Conservation (phyloP, 2,797 vertebrate species). For the Fistularia commersonii region DNA sequence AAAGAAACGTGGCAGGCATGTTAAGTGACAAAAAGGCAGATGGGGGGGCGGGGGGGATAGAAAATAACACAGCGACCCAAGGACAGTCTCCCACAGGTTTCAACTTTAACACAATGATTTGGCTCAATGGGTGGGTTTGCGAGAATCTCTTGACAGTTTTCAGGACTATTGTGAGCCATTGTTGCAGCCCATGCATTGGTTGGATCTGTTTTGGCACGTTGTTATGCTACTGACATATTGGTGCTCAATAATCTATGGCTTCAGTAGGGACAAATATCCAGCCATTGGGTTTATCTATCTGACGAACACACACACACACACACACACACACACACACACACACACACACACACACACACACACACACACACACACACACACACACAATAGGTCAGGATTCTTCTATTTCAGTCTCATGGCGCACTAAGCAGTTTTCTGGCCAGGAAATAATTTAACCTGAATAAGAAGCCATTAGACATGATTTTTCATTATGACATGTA, state of each 20-base stretch:
- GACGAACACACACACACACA: background rate
- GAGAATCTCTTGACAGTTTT: slow-evolving; percentile 1
- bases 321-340: slow-evolving; percentile 9
- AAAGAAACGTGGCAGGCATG: background rate
- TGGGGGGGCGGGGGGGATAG: too few species aligned
- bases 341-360: slow-evolving; percentile 10
- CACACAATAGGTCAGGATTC: too few species aligned
- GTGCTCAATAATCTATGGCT: background rate
- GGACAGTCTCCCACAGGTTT: background rate
- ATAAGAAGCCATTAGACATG: background rate
- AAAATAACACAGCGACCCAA: too few species aligned
- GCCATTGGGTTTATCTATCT: background rate
- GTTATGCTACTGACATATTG: background rate
- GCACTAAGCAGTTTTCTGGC: slow-evolving; percentile 1
- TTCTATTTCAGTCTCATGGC: too few species aligned
- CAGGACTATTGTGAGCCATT: background rate
- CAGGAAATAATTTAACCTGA: slow-evolving; percentile 1
- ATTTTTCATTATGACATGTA: background rate
- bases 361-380: background rate
- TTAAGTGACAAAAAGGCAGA: background rate
- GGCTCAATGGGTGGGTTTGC: slow-evolving; percentile 1
- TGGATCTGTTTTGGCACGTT: background rate
- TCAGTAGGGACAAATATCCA: background rate
- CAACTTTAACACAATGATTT: background rate
- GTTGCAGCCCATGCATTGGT: background rate